Percentiles rank a stretch among this genome's conserved stretches.
phyloP scores from a whole-genome alignment of 2,888 invertebrate genomes.

The Macrophya annulata region DNA sequence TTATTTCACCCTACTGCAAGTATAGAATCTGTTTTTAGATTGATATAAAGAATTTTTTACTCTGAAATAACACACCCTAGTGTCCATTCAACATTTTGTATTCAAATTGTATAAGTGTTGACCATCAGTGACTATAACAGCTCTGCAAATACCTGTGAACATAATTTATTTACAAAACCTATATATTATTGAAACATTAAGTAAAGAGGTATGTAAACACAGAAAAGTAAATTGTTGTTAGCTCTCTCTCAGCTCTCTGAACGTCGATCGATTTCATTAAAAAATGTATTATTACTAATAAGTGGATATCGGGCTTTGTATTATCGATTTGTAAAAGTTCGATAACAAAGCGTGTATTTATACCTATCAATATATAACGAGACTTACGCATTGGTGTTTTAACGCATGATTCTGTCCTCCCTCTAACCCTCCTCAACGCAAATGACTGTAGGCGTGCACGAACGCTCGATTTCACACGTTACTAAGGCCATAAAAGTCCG shows the following conservation, averaged over 20 bases:
- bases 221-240: background rate
- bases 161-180: background rate
- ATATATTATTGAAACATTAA: background rate
- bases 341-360: background rate
- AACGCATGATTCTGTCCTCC: constrained; percentile 12
- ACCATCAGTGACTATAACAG: background rate
- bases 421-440: constrained; percentile 36
- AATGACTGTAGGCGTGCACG: constrained; percentile 45
- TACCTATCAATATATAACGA: background rate
- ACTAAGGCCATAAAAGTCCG: constrained; percentile 43
- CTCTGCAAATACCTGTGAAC: background rate
- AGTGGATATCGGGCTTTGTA: background rate
- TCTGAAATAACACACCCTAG: too few species aligned
- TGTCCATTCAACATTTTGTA: too few species aligned
- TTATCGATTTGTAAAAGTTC: background rate
- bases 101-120: background rate
- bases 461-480: constrained; percentile 52
- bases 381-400: background rate
- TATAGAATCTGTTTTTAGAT: too few species aligned
- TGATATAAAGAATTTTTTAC: too few species aligned
- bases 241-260: background rate
- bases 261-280: background rate
- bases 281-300: background rate
- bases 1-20: too few species aligned
- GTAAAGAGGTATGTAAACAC: background rate